These are phyloP conservation scores for Lacerta viridis DNA, from an alignment of 2,797 vertebrate genomes.

Conservation along the genomic window DNA sequence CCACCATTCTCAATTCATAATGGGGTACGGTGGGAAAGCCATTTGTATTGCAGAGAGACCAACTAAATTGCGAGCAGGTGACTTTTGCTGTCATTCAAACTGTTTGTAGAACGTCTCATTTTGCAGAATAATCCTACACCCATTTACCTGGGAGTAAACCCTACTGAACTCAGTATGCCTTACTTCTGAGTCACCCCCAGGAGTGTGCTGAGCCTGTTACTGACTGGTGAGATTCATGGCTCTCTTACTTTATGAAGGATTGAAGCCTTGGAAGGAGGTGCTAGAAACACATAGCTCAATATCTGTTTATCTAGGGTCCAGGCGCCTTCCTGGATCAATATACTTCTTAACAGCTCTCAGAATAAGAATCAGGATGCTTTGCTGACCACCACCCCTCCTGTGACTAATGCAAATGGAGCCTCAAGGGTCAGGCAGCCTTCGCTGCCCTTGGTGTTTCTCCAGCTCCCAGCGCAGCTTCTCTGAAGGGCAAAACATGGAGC, in stretches of 20 bases:
- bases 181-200: background rate
- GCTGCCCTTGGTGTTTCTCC: background rate
- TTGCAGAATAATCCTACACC: background rate
- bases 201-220: background rate
- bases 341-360: background rate
- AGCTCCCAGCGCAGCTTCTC: background rate
- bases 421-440: background rate
- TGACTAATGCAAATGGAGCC: background rate
- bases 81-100: background rate
- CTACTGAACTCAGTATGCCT: background rate
- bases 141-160: background rate
- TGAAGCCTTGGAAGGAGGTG: background rate
- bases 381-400: background rate
- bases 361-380: background rate
- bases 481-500: background rate
- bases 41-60: background rate
- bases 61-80: too few relatives aligned
- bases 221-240: background rate
- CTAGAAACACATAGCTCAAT: background rate
- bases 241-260: background rate
- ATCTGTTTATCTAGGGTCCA: background rate
- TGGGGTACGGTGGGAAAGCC: too few relatives aligned
- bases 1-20: background rate
- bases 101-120: background rate
- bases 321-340: slow-evolving; percentile 5